Evolutionary conservation across 2,797 vertebrate species (phyloP).

Genomic region (Austrolebias charrua): DNA sequence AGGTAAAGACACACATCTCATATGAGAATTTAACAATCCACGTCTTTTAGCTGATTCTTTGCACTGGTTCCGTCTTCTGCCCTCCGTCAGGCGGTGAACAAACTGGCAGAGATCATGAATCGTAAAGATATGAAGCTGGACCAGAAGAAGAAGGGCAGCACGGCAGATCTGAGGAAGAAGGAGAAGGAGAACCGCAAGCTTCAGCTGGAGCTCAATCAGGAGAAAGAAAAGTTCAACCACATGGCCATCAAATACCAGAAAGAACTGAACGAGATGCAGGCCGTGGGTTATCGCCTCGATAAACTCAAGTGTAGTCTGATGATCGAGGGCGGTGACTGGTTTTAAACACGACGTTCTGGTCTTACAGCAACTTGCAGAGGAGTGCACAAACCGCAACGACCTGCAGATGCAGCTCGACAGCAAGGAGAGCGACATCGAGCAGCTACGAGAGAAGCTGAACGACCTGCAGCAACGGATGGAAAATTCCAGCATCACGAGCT

Average conservation of each 20-base stretch:
- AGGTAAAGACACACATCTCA: slow-evolving; percentile 76
- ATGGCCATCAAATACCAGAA: slow-evolving; percentile 97
- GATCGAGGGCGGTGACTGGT: neutral
- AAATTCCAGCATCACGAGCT: slow-evolving; percentile 91
- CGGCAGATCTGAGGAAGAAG: slow-evolving; percentile 95
- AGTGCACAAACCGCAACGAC: slow-evolving; percentile 90
- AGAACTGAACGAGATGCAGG: slow-evolving; percentile 94
- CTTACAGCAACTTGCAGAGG: slow-evolving; percentile 91
- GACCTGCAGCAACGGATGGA: slow-evolving; percentile 93
- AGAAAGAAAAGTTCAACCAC: slow-evolving; percentile 98
- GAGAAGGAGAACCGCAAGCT: slow-evolving; percentile 99
- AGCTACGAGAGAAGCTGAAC: slow-evolving; percentile 89
- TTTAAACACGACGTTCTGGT: slow-evolving; percentile 14
- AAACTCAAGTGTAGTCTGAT: neutral
- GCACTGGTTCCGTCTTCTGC: neutral
- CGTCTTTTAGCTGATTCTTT: neutral
- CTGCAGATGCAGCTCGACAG: slow-evolving; percentile 98
- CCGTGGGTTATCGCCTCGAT: slow-evolving; percentile 76
- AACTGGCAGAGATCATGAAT: slow-evolving; percentile 99
- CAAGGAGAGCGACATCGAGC: slow-evolving; percentile 98
- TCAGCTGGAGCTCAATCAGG: slow-evolving; percentile 96
- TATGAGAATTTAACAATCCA: neutral
- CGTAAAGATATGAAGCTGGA: slow-evolving; percentile 99
- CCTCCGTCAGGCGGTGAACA: slow-evolving; percentile 92
- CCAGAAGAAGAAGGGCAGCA: slow-evolving; percentile 93